These are phyloP conservation scores for Emesis russula DNA, from an alignment of 2,888 invertebrate species.

Conservation along the genomic window DNA sequence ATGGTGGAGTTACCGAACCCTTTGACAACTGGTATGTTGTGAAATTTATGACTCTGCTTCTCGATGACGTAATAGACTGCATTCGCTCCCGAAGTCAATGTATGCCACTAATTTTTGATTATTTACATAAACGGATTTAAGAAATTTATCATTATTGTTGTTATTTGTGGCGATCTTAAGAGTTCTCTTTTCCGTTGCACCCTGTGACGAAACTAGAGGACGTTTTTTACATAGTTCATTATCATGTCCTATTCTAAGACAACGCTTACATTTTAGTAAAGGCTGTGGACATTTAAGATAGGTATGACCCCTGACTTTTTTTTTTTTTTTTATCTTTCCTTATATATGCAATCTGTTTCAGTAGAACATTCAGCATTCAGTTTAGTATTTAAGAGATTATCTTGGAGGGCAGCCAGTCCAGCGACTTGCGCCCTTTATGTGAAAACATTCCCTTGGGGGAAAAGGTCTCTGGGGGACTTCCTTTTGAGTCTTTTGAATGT, in stretches of 20 bases:
- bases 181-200: slow-evolving; percentile 12
- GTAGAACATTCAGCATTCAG: too few relatives aligned
- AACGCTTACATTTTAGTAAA: slow-evolving; percentile 46
- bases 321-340: too few relatives aligned
- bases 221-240: slow-evolving; percentile 31
- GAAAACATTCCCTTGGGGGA: too few relatives aligned
- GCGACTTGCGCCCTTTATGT: too few relatives aligned
- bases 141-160: slow-evolving; percentile 35
- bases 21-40: slow-evolving; percentile 57
- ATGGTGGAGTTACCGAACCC: slow-evolving; percentile 72
- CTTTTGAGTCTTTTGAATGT: too few relatives aligned
- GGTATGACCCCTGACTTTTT: too few relatives aligned
- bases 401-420: too few relatives aligned
- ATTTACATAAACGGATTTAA: slow-evolving; percentile 30
- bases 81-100: slow-evolving; percentile 51
- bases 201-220: slow-evolving; percentile 19
- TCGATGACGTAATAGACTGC: slow-evolving; percentile 22
- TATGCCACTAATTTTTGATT: slow-evolving; percentile 24
- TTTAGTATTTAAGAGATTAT: too few relatives aligned
- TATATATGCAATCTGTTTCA: too few relatives aligned
- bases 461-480: too few relatives aligned
- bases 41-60: slow-evolving; percentile 35
- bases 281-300: slow-evolving; percentile 39
- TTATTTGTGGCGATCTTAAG: slow-evolving; percentile 28
- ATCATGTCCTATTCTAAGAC: slow-evolving; percentile 48